Evolutionary conservation across 2,797 vertebrate genomes (phyloP).

Genomic region (Channallabes apus): DNA sequence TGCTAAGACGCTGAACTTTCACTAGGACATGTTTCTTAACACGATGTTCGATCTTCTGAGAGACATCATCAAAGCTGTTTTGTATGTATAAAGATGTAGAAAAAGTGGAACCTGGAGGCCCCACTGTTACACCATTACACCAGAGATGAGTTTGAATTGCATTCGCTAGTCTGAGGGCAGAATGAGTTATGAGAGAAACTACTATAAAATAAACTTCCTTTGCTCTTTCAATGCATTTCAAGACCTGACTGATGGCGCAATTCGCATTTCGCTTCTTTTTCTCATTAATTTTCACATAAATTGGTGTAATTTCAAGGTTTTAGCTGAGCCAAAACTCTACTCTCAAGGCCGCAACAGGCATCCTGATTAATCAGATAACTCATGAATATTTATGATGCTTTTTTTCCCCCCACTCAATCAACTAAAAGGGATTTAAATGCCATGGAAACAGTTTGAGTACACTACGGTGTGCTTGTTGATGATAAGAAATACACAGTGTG

Average conservation of each 20-base stretch:
- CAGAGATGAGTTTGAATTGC: conserved; percentile 1
- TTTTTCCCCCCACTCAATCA: conserved; percentile 56
- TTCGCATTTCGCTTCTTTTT: conserved; percentile 14
- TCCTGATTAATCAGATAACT: conserved; percentile 42
- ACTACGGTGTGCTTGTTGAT: conserved; percentile 31
- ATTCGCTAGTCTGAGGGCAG: not conserved
- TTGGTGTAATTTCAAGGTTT: conserved; percentile 33
- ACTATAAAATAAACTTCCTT: conserved; percentile 23
- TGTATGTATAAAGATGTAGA: not conserved
- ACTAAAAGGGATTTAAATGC: conserved; percentile 57
- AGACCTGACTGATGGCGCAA: conserved; percentile 26
- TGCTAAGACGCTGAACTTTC: not conserved
- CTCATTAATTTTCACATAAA: conserved; percentile 15
- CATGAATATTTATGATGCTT: conserved; percentile 64
- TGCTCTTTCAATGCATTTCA: not conserved
- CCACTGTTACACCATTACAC: not conserved
- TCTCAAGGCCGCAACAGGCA: conserved; percentile 34
- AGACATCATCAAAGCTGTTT: not conserved
- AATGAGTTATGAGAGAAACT: not conserved
- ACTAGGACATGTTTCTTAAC: not conserved
- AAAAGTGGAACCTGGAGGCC: not conserved
- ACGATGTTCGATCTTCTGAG: conserved; percentile 1
- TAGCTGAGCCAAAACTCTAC: conserved; percentile 33
- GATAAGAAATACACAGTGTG: conserved; percentile 40
- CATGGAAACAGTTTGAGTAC: conserved; percentile 57